These are phyloP conservation scores for Procambarus virginalis DNA, from an alignment of 1,140 invertebrate genomes.

Conservation along the genomic window DNA sequence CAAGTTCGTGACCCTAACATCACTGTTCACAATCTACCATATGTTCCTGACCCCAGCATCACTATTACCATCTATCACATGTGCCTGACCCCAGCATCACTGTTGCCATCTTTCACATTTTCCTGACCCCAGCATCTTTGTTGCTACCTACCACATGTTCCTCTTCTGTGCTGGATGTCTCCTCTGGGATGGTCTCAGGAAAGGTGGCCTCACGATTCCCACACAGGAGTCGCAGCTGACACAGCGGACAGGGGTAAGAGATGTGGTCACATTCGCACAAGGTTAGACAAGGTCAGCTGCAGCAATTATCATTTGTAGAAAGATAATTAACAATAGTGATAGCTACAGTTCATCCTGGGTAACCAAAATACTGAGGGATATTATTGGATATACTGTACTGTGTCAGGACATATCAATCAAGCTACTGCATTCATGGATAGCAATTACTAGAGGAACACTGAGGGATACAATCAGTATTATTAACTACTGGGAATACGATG, in stretches of 20 bases:
- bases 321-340: background rate
- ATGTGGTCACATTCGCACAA: slow-evolving; percentile 5
- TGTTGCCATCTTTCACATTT: too few relatives aligned
- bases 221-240: slow-evolving; percentile 54
- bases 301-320: background rate
- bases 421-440: background rate
- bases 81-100: too few relatives aligned
- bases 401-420: background rate
- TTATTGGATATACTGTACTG: background rate
- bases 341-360: background rate
- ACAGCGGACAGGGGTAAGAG: slow-evolving; percentile 21
- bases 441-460: background rate
- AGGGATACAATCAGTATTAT: background rate
- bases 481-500: background rate
- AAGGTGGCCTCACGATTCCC: slow-evolving; percentile 82
- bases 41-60: too few relatives aligned
- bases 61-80: too few relatives aligned
- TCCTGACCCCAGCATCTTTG: too few relatives aligned
- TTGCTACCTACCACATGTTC: slow-evolving; percentile 84
- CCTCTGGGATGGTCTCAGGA: slow-evolving; percentile 93
- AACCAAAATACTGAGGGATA: background rate
- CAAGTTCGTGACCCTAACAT: too few relatives aligned
- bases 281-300: slow-evolving; percentile 1
- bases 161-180: slow-evolving; percentile 92
- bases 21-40: too few relatives aligned